phyloP scores from a whole-genome alignment of 2,888 invertebrate species.

The Timema podura region DNA sequence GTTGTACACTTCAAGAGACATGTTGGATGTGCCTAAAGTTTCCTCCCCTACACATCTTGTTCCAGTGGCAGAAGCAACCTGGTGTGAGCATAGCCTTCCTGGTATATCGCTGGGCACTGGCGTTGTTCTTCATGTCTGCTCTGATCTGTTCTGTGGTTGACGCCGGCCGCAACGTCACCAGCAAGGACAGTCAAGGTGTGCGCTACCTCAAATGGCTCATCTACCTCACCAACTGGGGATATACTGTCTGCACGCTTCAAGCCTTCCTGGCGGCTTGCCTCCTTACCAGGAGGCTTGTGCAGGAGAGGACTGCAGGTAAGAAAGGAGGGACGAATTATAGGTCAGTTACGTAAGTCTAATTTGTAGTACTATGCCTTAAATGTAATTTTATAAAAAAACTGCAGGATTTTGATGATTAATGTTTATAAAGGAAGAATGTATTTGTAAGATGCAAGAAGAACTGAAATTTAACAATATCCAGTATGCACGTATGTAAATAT shows the following conservation, averaged over 20 bases:
- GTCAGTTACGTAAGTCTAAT: too few relatives aligned
- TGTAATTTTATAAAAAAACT: too few relatives aligned
- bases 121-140: constrained; percentile 46
- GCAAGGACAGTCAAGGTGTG: constrained; percentile 42
- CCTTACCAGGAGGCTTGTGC: constrained; percentile 41
- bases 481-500: too few relatives aligned
- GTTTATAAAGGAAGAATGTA: too few relatives aligned
- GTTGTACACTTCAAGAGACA: neutral
- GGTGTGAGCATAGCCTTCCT: constrained; percentile 48
- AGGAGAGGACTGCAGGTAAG: constrained; percentile 21
- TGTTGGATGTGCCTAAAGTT: neutral
- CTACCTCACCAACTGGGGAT: constrained; percentile 72
- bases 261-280: constrained; percentile 53
- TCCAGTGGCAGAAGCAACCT: constrained; percentile 57
- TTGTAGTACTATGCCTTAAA: too few relatives aligned
- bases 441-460: too few relatives aligned
- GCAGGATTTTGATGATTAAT: too few relatives aligned
- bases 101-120: constrained; percentile 55
- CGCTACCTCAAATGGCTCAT: constrained; percentile 59
- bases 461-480: too few relatives aligned
- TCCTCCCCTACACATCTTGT: constrained; percentile 31
- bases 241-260: constrained; percentile 55
- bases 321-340: too few relatives aligned
- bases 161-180: constrained; percentile 37
- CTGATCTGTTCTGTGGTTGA: constrained; percentile 46